Evolutionary conservation across 2,888 invertebrate species (phyloP), one percentile per base, ranked within the genome.

Genomic region (Erpobdella octoculata): DNA sequence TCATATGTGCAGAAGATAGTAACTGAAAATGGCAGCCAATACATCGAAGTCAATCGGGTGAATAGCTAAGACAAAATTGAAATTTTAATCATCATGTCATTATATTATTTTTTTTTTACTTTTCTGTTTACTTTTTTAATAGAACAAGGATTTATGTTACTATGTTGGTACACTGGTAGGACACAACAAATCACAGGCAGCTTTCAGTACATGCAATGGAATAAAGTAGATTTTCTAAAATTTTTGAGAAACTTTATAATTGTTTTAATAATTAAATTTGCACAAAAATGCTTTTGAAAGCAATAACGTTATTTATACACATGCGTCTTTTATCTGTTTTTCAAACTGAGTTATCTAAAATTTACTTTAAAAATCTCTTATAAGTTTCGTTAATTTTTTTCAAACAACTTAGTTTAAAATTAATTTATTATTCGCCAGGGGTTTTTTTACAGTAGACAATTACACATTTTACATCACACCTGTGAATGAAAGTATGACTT

Each of bases 141-240:
- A 53, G 53, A 53, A 15, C 8, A 21, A 53, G n/a, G 53, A 53
- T 8, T 53, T n/a, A 6, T 53, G 53, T n/a, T 53, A 53, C 8
- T 53, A 53, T 28, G 28, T 25, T n/a, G 53, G 53, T 5, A 53
- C 21, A 21, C 5, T 53, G 28, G 21, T 21, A 21, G 28, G 28
- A 8, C 21, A 53, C 21, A 28, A 25, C 28, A 21, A 53, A 8
- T 53, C 53, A 8, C 21, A 28, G 21, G 53, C 53, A 5, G 53
- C 53, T 28, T 53, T 53, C 53, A 53, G 53, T 53, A 53, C 53
- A 25, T 53, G 53, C 28, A 53, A 53, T 53, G 53, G 53, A 53
- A 28, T 53, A 21, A 53, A 53, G 53, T 53, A 53, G 6, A 28
- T 3, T 53, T n/a, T 28, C 21, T 8, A 53, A 1, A 5, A n/a